Evolutionary conservation across 2,888 invertebrate genomes (phyloP).

Genomic region (Drosophila greeni): DNA sequence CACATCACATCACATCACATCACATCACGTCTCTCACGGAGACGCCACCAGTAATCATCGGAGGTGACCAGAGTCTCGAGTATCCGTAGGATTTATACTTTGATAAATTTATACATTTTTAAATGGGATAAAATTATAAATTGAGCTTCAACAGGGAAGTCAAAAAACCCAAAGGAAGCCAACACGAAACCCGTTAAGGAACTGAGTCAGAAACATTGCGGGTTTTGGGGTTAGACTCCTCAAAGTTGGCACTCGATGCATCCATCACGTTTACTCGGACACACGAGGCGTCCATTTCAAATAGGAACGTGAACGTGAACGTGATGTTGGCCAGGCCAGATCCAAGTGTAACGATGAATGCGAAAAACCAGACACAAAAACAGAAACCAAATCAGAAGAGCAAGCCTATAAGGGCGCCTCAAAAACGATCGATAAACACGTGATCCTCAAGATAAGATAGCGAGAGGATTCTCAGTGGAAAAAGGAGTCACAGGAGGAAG

Average conservation of each 20-base stretch:
- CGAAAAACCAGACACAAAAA: conserved; percentile 30
- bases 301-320: conserved; percentile 65
- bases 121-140: no score
- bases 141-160: not conserved
- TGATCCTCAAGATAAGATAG: conserved; percentile 45
- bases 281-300: conserved; percentile 77
- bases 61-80: conserved; percentile 3
- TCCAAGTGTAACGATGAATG: conserved; percentile 38
- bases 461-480: conserved; percentile 29
- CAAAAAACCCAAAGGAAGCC: conserved; percentile 4
- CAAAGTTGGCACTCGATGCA: conserved; percentile 63
- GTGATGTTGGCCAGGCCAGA: conserved; percentile 46
- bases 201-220: not conserved
- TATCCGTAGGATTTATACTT: not conserved
- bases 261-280: conserved; percentile 78
- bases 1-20: conserved; percentile 52
- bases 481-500: conserved; percentile 60
- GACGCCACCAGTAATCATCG: conserved; percentile 9
- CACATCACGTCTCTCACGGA: conserved; percentile 47
- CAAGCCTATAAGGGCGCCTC: conserved; percentile 39
- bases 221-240: not conserved
- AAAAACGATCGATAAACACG: conserved; percentile 39
- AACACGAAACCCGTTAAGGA: not conserved
- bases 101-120: not conserved
- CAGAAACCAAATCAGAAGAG: conserved; percentile 18